Evolutionary conservation across 1,140 invertebrate species (phyloP).

Genomic region (Achroia grisella): DNA sequence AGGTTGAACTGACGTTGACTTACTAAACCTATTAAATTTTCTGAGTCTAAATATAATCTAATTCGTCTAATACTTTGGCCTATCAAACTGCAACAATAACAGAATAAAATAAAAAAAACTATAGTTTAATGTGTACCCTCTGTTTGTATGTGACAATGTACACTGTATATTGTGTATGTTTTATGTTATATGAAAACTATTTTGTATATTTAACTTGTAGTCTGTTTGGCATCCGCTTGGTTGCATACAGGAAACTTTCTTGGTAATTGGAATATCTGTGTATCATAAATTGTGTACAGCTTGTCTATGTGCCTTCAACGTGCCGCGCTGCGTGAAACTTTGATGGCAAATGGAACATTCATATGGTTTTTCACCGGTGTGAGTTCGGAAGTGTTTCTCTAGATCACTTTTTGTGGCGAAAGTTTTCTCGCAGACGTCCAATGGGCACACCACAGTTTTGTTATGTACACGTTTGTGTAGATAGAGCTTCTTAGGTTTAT

Average conservation of each 20-base stretch:
- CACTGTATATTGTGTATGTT: too few species aligned
- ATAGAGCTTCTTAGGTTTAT: slow-evolving; percentile 43
- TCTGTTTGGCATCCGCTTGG: too few species aligned
- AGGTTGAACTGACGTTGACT: too few species aligned
- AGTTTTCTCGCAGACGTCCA: slow-evolving; percentile 75
- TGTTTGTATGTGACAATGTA: too few species aligned
- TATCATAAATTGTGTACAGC: slow-evolving; percentile 17
- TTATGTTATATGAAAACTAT: slow-evolving; percentile 1
- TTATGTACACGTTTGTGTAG: slow-evolving; percentile 69
- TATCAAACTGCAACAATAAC: too few species aligned
- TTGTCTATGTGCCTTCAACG: slow-evolving; percentile 49
- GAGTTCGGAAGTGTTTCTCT: slow-evolving; percentile 54
- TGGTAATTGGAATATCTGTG: too few species aligned
- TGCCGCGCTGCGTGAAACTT: slow-evolving; percentile 64
- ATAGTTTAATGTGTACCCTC: too few species aligned
- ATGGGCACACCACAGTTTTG: slow-evolving; percentile 30
- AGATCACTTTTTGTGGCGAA: slow-evolving; percentile 68
- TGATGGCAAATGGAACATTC: slow-evolving; percentile 47
- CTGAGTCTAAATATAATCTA: too few species aligned
- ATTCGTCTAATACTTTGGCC: too few species aligned
- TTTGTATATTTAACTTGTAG: slow-evolving; percentile 2
- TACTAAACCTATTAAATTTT: too few species aligned
- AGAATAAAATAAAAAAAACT: too few species aligned
- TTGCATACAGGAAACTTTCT: too few species aligned
- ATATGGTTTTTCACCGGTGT: slow-evolving; percentile 59